These are phyloP conservation scores for Scotopteryx bipunctaria DNA, from an alignment of 2,888 invertebrate genomes.

Conservation along the genomic window DNA sequence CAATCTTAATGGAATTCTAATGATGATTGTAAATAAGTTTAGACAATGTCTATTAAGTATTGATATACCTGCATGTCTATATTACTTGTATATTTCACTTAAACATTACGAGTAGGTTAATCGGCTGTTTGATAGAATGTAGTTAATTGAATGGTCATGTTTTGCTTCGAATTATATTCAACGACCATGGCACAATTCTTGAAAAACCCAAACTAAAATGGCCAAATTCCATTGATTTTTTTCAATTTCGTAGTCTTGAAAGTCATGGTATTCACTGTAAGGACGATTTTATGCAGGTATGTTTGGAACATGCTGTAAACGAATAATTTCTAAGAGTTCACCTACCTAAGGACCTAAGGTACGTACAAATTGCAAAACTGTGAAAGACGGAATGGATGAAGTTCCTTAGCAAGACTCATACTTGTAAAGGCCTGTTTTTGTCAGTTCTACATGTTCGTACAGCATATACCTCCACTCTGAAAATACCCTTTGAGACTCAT, in stretches of 20 bases:
- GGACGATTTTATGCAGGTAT: too few species aligned
- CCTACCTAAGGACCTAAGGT: too few species aligned
- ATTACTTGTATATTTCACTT: constrained; percentile 24
- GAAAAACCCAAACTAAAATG: too few species aligned
- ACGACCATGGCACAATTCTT: neutral
- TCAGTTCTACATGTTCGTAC: constrained; percentile 35
- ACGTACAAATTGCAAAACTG: constrained; percentile 7
- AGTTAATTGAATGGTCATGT: constrained; percentile 68
- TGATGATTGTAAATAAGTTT: constrained; percentile 25
- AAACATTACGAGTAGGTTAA: constrained; percentile 64
- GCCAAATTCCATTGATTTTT: too few species aligned
- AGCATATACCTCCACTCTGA: constrained; percentile 33
- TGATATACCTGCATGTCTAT: constrained; percentile 5
- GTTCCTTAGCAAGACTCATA: constrained; percentile 19
- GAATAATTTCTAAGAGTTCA: neutral
- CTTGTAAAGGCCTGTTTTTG: constrained; percentile 36
- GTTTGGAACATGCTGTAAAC: neutral
- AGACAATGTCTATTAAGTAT: constrained; percentile 29
- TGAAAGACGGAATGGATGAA: constrained; percentile 7
- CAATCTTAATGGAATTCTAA: constrained; percentile 24
- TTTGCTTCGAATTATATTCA: constrained; percentile 56
- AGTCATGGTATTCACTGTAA: too few species aligned
- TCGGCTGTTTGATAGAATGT: constrained; percentile 48
- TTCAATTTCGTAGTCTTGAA: too few species aligned
- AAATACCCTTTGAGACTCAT: constrained; percentile 43